Base-by-base conservation (phyloP, 2,113 vertebrate species). In the Scolopax mira region DNA sequence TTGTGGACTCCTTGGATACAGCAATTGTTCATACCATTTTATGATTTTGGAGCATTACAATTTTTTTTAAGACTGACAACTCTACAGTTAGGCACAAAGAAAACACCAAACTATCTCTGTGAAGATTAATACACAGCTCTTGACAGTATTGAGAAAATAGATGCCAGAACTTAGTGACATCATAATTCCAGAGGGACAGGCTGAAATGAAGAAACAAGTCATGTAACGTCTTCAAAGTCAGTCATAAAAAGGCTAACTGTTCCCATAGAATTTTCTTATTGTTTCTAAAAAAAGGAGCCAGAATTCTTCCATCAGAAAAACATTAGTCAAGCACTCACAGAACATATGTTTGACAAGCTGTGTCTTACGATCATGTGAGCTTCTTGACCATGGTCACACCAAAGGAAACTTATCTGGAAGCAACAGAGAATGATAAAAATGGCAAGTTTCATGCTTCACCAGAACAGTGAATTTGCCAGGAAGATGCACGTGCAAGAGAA, bases 191-290 rank as follows among this genome's bases (percentile, higher is more conserved):
- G 88, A 90, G 92, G 79, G 88, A 90, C 21, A 67, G 64, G 49
- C 90, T 96, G 69, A 96, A 96, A 90, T 33, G 65, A 91, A 96
- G 77, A 93, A 95, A 93, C 31, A 55, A 95, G 46, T 61, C 42
- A 88, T 80, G 77, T 66, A 90, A 67, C 2, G 3, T 88, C 94
- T 96, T 95, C 93, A 95, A 96, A 96, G 93, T 46, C 92, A 84
- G 39, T 46, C 90, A 86, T 67, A 37, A 90, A 94, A 95, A 81
- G 44, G 46, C 75, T 85, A 91, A 91, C 85, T 85, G 64, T 86
- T 96, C 85, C 88, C 94, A 94, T 13, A 81, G 64, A 93, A 70
- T 95, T 91, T 95, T 89, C 91, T 89, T 94, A 89, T 81, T 94
- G 92, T 95, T 86, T 88, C 55, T 75, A 81, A 88, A 93, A 79